phyloP scores from a whole-genome alignment of 2,888 invertebrate species.

The Synergus laeviventris region DNA sequence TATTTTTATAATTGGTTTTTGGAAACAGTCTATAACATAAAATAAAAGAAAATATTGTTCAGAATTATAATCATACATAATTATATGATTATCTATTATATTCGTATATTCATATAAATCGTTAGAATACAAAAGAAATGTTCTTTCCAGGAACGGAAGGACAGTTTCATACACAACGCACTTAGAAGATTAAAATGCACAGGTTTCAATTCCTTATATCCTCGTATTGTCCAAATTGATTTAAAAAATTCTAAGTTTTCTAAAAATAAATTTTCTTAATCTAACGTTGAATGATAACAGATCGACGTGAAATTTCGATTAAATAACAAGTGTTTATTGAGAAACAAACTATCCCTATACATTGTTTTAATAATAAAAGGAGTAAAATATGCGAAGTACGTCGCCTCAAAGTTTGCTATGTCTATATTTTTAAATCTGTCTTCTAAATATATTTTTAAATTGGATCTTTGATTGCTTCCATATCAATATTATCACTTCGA shows the following conservation, averaged over 20 bases:
- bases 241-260: neutral
- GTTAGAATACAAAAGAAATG: neutral
- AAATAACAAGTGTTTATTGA: constrained; percentile 48
- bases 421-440: neutral
- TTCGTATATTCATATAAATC: neutral
- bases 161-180: constrained; percentile 3
- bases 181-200: neutral
- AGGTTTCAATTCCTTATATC: neutral
- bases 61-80: neutral
- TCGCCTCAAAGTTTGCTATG: constrained; percentile 17
- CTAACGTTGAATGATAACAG: neutral
- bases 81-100: constrained; percentile 3
- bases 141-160: neutral
- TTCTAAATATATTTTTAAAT: neutral
- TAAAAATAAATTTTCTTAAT: neutral
- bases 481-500: constrained; percentile 12
- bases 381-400: constrained; percentile 1
- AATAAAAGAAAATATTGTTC: neutral
- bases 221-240: neutral
- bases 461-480: neutral
- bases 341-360: constrained; percentile 29
- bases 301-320: neutral
- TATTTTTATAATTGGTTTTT: neutral
- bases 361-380: constrained; percentile 28
- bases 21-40: neutral